Conservation (phyloP, 2,888 invertebrate species). For the Thyatira batis region DNA sequence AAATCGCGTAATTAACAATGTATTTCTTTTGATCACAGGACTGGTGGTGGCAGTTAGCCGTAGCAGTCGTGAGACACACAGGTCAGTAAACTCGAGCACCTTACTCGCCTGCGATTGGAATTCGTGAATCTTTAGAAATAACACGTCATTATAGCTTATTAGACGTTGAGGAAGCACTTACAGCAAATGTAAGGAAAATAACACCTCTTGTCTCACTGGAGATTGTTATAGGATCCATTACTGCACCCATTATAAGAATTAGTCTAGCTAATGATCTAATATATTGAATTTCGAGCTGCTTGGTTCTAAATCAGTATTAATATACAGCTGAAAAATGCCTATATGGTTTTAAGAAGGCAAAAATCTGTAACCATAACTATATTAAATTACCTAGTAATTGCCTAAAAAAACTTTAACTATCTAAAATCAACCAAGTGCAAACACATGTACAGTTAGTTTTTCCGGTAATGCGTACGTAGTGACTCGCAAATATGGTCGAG, state of each 20-base stretch:
- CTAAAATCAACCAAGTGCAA: slow-evolving; percentile 67
- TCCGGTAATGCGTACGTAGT: slow-evolving; percentile 52
- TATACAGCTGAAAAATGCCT: too few relatives aligned
- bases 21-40: slow-evolving; percentile 69
- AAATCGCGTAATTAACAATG: slow-evolving; percentile 64
- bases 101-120: slow-evolving; percentile 67
- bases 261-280: slow-evolving; percentile 46
- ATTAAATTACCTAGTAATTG: slow-evolving; percentile 51
- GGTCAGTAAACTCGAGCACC: slow-evolving; percentile 73
- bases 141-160: slow-evolving; percentile 78
- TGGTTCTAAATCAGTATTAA: too few relatives aligned
- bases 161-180: slow-evolving; percentile 76
- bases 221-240: slow-evolving; percentile 65
- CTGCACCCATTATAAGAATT: slow-evolving; percentile 61
- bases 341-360: too few relatives aligned
- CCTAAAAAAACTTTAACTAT: slow-evolving; percentile 52
- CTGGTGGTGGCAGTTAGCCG: slow-evolving; percentile 58
- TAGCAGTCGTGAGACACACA: slow-evolving; percentile 62
- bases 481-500: slow-evolving; percentile 50
- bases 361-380: slow-evolving; percentile 18
- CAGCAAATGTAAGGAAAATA: slow-evolving; percentile 73
- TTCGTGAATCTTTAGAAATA: slow-evolving; percentile 79
- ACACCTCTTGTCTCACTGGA: slow-evolving; percentile 56
- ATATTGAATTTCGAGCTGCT: slow-evolving; percentile 15
- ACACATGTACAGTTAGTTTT: slow-evolving; percentile 68